Conservation (phyloP, 2,113 vertebrate species). For the Aegithalos caudatus region DNA sequence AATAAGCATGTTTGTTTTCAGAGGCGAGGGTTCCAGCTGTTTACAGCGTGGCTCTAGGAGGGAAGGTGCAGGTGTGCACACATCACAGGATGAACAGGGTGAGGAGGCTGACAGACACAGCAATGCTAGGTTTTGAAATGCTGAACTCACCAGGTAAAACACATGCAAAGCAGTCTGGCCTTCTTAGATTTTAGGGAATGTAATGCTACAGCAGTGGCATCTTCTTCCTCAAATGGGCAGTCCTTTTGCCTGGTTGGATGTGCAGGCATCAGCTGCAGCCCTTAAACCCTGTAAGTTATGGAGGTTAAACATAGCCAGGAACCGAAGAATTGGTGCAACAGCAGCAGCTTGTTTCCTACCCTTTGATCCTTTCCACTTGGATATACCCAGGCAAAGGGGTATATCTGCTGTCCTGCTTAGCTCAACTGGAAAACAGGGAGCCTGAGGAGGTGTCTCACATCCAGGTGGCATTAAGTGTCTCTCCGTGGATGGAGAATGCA, state of each 20-base stretch:
- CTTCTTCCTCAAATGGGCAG: background rate
- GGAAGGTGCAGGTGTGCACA: conserved; percentile 3
- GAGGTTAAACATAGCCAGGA: background rate
- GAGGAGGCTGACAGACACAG: background rate
- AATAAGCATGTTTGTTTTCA: conserved; percentile 51
- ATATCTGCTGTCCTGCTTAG: background rate
- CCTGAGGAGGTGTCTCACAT: background rate
- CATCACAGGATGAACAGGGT: background rate
- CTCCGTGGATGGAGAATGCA: background rate
- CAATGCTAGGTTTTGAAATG: background rate
- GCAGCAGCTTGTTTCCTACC: background rate
- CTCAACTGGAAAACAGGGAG: background rate
- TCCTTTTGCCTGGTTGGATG: background rate
- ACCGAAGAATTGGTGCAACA: background rate
- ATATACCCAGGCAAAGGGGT: background rate
- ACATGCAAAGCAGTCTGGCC: background rate
- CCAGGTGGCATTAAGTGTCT: rapidly evolving
- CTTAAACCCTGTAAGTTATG: background rate
- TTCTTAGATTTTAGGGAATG: background rate
- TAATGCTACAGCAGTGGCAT: background rate
- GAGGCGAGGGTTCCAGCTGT: conserved; percentile 25
- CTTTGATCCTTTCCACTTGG: background rate
- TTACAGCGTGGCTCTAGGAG: background rate
- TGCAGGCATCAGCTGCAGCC: background rate
- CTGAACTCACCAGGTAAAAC: background rate